Conservation (phyloP, 2,113 vertebrate genomes). For the Synchiropus splendidus region DNA sequence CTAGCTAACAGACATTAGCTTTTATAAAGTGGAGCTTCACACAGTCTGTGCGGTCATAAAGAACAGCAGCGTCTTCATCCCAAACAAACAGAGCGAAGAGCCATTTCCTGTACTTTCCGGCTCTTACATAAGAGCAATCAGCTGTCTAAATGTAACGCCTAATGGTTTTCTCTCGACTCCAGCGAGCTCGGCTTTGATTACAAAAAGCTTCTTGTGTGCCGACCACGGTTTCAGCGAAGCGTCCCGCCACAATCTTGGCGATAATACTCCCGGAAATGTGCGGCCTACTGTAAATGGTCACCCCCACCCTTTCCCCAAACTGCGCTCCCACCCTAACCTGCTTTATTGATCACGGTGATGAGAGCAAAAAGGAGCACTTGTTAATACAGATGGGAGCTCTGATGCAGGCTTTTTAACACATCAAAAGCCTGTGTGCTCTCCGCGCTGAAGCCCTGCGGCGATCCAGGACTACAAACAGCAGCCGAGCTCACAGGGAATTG, state of each 20-base stretch:
- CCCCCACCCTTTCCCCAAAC: conserved; percentile 13
- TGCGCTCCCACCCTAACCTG: conserved; percentile 15
- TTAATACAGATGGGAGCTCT: conserved; percentile 14
- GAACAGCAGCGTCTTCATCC: no score
- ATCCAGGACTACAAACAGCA: conserved; percentile 13
- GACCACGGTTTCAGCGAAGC: background rate
- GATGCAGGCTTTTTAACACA: conserved; percentile 33
- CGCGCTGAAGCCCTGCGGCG: conserved; percentile 18
- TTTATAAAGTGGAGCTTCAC: no score
- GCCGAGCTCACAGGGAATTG: conserved; percentile 10
- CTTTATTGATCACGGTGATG: conserved; percentile 33
- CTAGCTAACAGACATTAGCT: no score
- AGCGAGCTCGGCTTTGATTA: no score
- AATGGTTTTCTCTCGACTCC: conserved; percentile 3
- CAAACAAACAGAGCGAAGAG: no score
- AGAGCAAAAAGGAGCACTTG: conserved; percentile 15
- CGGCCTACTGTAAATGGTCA: conserved; percentile 13
- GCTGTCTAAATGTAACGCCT: conserved; percentile 5
- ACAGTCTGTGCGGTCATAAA: no score
- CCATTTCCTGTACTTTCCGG: no score
- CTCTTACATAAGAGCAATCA: no score
- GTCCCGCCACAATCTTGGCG: conserved; percentile 2
- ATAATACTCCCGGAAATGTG: conserved; percentile 18
- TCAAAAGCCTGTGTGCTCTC: conserved; percentile 27
- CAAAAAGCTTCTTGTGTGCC: conserved; percentile 10